Evolutionary conservation across 2,888 invertebrate species (phyloP).

Genomic region (Acanthosoma haemorrhoidale): DNA sequence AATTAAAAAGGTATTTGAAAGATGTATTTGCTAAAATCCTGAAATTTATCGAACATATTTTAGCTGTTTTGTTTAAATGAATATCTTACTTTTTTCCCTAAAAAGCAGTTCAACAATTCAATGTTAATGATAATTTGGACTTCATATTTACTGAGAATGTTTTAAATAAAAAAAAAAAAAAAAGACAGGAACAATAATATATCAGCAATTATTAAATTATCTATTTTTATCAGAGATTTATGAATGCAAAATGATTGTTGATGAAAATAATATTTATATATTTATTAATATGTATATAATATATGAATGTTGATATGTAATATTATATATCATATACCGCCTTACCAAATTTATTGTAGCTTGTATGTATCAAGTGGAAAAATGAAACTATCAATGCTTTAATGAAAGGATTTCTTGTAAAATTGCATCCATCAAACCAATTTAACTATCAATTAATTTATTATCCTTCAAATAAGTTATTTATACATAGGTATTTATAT

Average conservation of each 20-base stretch:
- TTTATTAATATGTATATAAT: slow-evolving; percentile 6
- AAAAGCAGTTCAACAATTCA: no score
- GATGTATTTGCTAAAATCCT: not conserved
- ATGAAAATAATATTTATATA: not conserved
- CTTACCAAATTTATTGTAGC: slow-evolving; percentile 4
- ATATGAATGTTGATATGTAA: slow-evolving; percentile 15
- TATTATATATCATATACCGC: slow-evolving; percentile 5
- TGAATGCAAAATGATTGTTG: not conserved
- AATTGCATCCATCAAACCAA: not conserved
- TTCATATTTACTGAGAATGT: no score
- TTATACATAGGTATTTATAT: not conserved
- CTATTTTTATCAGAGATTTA: slow-evolving; percentile 12
- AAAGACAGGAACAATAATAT: not conserved
- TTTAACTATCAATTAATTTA: not conserved
- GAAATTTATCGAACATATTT: not conserved
- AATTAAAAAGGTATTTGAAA: not conserved
- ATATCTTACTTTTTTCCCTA: not conserved
- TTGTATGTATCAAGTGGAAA: not conserved
- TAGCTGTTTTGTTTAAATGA: not conserved
- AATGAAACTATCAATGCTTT: no score
- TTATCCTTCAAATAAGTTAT: not conserved
- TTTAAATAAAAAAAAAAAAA: not conserved
- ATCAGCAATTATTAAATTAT: not conserved
- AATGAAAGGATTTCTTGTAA: not conserved
- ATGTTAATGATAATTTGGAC: not conserved